Base-by-base conservation (phyloP, 2,113 vertebrate genomes). In the Sula dactylatra region DNA sequence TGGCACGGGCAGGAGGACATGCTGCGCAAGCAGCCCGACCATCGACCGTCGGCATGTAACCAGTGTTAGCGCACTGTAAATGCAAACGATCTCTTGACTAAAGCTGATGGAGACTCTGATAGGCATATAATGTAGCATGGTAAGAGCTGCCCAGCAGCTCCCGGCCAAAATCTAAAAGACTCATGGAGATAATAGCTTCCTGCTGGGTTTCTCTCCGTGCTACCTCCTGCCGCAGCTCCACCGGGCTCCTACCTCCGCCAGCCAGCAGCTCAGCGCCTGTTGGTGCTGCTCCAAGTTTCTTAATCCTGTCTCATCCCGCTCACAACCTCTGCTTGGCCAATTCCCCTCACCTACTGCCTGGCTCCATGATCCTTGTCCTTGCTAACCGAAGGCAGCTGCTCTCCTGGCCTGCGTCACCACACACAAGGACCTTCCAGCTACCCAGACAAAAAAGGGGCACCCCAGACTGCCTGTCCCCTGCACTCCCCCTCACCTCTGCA, bases 41-140 rank as follows among this genome's bases (percentile, higher is more conserved):
- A 7, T 6, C 2, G 2, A 50, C n/a, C 22, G 6, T 6, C 15
- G 2, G n/a, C 4, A 0, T 13, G 54, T 22, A 27, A 13, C 61
- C 21, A 47, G 29, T 16, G 31, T 16, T 15, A 13, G 11, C 42
- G 42, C 29, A 49, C 52, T 2, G 1, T 6, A n/a, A 47, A 34
- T 8, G 20, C 38, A 54, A 58, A 50, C 2, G 1, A 14, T 25
- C 42, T 66, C 79, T 16, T 31, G 27, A 13, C 21, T 3, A 36
- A 65, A 71, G 45, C 47, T 54, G 79, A 10, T 59, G 56, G 79
- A 38, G 66, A 11, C 29, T 50, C 66, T 3, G 19, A 32, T 0
- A 26, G 44, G 25, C 62, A 65, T 52, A 8, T 9, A 24, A 10
- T 4, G 2, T 24, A 52, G 59, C 6, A 3, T 4, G 20, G 0